Percentiles rank a stretch among this genome's conserved stretches.
phyloP scores from a whole-genome alignment of 2,888 invertebrate genomes.

The Diarsia mendica region DNA sequence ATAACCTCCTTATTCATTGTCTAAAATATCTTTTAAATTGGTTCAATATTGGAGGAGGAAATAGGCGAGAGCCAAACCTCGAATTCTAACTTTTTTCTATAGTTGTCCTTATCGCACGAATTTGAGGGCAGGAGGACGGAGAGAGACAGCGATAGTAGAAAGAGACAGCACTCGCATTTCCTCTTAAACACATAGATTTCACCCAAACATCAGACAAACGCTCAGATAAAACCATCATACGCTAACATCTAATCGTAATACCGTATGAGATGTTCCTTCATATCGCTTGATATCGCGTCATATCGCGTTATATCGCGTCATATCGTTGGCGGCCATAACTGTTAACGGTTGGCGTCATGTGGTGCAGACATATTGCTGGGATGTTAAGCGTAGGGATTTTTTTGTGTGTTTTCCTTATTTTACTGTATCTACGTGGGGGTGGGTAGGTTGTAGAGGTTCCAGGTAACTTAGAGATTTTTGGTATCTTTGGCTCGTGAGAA shows the following conservation, averaged over 20 bases:
- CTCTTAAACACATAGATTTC: neutral
- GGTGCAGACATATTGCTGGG: slow-evolving; percentile 45
- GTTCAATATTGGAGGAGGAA: too few species aligned
- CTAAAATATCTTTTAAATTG: too few species aligned
- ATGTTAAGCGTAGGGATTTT: slow-evolving; percentile 22
- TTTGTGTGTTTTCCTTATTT: slow-evolving; percentile 6
- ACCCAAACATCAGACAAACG: neutral
- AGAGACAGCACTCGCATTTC: too few species aligned
- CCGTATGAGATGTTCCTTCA: slow-evolving; percentile 26
- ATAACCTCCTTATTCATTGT: too few species aligned
- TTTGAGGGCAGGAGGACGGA: too few species aligned
- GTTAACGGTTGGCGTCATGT: slow-evolving; percentile 41
- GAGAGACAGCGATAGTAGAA: too few species aligned
- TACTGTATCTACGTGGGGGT: neutral
- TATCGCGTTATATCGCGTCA: slow-evolving; percentile 8
- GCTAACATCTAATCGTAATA: slow-evolving; percentile 22
- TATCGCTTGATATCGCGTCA: neutral
- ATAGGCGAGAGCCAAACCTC: too few species aligned
- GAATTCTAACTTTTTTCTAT: too few species aligned
- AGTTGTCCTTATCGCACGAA: too few species aligned
- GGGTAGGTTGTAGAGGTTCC: neutral
- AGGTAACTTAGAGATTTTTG: neutral
- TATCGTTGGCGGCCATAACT: slow-evolving; percentile 30
- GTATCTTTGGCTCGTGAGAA: too few species aligned
- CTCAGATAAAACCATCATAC: slow-evolving; percentile 10